These are phyloP conservation scores for Trematomus loennbergii DNA, from an alignment of 2,113 vertebrate species.

Conservation along the genomic window DNA sequence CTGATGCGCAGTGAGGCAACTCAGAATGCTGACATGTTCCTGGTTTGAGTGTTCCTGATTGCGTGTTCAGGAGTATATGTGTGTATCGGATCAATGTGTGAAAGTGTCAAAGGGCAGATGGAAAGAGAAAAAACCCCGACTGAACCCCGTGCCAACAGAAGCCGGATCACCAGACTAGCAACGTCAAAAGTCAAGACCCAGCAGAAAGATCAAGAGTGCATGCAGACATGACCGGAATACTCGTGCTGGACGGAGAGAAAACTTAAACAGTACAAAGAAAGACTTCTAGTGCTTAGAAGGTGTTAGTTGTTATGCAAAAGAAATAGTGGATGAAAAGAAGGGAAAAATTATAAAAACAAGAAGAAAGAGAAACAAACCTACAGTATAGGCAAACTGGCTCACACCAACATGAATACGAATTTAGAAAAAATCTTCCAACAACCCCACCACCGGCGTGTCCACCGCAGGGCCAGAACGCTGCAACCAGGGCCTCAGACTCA, in stretches of 20 bases:
- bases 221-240: conserved; percentile 28
- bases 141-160: conserved; percentile 20
- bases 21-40: conserved; percentile 19
- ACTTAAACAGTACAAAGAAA: background rate
- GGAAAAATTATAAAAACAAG: conserved; percentile 5
- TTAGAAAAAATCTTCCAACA: conserved; percentile 31
- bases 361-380: conserved; percentile 53
- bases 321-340: conserved; percentile 14
- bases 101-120: conserved; percentile 15
- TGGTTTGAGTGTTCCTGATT: background rate
- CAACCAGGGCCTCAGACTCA: conserved; percentile 3
- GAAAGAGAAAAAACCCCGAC: background rate
- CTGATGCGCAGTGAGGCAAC: conserved; percentile 24
- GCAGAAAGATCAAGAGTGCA: conserved; percentile 35
- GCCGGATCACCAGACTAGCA: conserved; percentile 8
- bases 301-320: conserved; percentile 44
- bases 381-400: conserved; percentile 84
- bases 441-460: conserved; percentile 4
- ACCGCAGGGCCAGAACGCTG: conserved; percentile 54
- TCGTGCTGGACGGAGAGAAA: background rate
- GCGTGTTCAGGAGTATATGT: background rate
- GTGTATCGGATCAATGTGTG: conserved; percentile 34
- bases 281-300: conserved; percentile 9
- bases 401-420: conserved; percentile 79
- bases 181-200: conserved; percentile 33